These are phyloP conservation scores for Carassius gibelio DNA, from an alignment of 2,113 vertebrate species.

Conservation along the genomic window DNA sequence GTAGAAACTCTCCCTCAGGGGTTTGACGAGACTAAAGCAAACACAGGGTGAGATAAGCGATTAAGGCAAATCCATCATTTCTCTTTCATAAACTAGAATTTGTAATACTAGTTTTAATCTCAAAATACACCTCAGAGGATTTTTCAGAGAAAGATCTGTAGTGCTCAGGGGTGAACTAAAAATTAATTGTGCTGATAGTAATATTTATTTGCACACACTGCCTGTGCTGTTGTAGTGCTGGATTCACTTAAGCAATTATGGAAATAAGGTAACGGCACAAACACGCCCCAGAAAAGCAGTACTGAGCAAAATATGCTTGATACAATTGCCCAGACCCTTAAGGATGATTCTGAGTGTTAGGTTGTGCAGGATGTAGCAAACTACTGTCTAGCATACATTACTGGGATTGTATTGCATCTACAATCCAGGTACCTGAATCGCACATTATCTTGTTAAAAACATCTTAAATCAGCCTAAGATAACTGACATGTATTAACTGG, in stretches of 20 bases:
- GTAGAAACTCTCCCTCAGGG: constrained; percentile 88
- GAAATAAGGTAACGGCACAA: not conserved
- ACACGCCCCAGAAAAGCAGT: not conserved
- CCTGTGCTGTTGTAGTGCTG: not conserved
- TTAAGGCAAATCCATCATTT: not conserved
- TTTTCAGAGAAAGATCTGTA: not conserved
- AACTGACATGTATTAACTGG: no score
- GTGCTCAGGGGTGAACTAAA: not conserved
- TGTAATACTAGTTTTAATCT: not conserved
- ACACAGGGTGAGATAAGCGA: not conserved
- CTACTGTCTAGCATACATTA: not conserved
- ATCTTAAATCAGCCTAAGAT: no score
- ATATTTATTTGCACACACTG: not conserved
- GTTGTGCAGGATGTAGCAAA: not conserved
- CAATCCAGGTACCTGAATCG: no score
- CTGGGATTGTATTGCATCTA: not conserved
- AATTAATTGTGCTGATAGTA: not conserved
- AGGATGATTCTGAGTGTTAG: not conserved
- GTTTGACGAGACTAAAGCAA: constrained; percentile 84
- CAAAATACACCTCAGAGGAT: not conserved
- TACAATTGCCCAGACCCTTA: not conserved
- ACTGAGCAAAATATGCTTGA: not conserved
- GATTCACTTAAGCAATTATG: not conserved
- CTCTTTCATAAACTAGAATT: not conserved
- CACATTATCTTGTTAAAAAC: no score